Conservation (phyloP, 2,797 vertebrate species). For the Fistularia commersonii region DNA sequence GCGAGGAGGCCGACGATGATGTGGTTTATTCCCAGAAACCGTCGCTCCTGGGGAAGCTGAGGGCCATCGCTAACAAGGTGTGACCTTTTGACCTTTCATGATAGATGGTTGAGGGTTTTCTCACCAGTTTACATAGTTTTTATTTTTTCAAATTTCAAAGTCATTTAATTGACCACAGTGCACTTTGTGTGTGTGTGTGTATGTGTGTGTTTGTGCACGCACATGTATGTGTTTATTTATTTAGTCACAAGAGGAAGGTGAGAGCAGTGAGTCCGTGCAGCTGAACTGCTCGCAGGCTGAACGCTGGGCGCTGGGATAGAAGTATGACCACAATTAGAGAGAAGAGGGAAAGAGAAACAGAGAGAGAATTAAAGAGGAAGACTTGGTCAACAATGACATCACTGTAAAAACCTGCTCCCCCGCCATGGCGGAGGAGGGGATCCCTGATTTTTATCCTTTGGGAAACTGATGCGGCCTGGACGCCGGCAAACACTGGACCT, state of each 20-base stretch:
- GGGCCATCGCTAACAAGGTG: slow-evolving; percentile 92
- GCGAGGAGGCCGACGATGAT: slow-evolving; percentile 86
- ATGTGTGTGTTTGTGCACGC: not conserved
- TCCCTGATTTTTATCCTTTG: slow-evolving; percentile 10
- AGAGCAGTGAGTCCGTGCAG: slow-evolving; percentile 67
- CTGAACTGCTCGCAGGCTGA: slow-evolving; percentile 67
- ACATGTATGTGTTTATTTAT: not conserved
- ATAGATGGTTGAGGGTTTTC: too few relatives aligned
- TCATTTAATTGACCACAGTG: not conserved
- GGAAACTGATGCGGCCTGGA: not conserved
- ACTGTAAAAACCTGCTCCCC: slow-evolving; percentile 1
- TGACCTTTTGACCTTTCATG: slow-evolving; percentile 16
- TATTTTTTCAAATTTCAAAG: not conserved
- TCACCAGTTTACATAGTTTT: too few relatives aligned
- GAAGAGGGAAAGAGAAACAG: too few relatives aligned
- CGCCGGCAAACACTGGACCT: slow-evolving; percentile 23
- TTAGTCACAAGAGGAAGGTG: slow-evolving; percentile 50
- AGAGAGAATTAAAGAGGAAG: not conserved
- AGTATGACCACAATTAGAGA: not conserved
- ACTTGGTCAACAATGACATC: not conserved
- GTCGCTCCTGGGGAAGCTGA: slow-evolving; percentile 89
- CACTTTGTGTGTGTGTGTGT: not conserved
- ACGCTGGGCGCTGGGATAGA: slow-evolving; percentile 58
- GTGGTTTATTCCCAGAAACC: slow-evolving; percentile 91
- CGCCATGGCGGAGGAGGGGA: not conserved